A percentile compares a stretch with the other conserved stretches of the same genome.
Conservation (phyloP, 1,140 invertebrate genomes). For the Eumeta japonica region DNA sequence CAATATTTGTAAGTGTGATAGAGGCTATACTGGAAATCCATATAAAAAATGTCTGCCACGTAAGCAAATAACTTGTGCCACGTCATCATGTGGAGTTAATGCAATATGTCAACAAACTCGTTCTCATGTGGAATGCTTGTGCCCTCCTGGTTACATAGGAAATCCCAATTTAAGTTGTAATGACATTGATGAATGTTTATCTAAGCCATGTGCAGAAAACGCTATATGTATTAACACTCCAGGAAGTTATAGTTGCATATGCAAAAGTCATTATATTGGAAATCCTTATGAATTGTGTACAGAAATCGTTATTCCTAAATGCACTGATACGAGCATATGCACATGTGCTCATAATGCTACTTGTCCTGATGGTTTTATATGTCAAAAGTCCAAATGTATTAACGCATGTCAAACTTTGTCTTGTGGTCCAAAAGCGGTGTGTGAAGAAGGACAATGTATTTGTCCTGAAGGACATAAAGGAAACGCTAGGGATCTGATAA, state of each 20-base stretch:
- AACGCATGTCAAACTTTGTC: constrained; percentile 70
- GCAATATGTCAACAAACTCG: constrained; percentile 75
- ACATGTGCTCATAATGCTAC: constrained; percentile 66
- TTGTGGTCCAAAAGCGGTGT: constrained; percentile 80
- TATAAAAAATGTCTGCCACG: constrained; percentile 76
- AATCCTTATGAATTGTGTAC: constrained; percentile 83
- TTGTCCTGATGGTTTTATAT: constrained; percentile 74
- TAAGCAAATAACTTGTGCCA: constrained; percentile 70
- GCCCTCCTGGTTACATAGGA: constrained; percentile 77
- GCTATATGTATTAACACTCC: constrained; percentile 86
- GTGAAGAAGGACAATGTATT: constrained; percentile 74
- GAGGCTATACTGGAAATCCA: constrained; percentile 82
- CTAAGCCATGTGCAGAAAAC: constrained; percentile 79
- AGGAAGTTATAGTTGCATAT: constrained; percentile 84
- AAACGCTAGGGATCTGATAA: constrained; percentile 68
- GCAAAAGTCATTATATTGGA: constrained; percentile 76
- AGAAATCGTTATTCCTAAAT: constrained; percentile 65
- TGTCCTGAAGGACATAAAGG: constrained; percentile 79
- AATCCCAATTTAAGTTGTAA: constrained; percentile 84
- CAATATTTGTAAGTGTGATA: constrained; percentile 81
- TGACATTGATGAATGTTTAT: constrained; percentile 83
- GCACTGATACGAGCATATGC: constrained; percentile 67
- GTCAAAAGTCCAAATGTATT: constrained; percentile 68
- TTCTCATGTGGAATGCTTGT: constrained; percentile 76
- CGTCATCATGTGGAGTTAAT: constrained; percentile 71